Conservation (phyloP, 2,113 vertebrate species). For the Dicaeum eximium region DNA sequence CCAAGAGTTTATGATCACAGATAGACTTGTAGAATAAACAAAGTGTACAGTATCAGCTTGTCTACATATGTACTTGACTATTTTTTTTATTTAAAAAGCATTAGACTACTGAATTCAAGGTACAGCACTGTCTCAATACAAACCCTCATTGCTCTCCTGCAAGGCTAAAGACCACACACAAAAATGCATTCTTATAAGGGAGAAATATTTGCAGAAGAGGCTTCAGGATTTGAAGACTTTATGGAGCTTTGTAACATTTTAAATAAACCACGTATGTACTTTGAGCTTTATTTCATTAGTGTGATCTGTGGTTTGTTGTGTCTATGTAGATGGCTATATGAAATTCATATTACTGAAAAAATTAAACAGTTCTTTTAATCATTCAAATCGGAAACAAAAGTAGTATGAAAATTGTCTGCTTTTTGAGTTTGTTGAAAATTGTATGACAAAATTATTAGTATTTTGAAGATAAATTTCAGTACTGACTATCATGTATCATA, state of each 20-base stretch:
- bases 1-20: slow-evolving; percentile 47
- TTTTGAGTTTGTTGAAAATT: neutral
- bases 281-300: neutral
- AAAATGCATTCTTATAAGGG: neutral
- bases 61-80: neutral
- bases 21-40: slow-evolving; percentile 41
- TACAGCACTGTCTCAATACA: neutral
- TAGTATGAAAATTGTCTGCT: neutral
- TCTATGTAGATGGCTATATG: neutral
- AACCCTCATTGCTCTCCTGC: neutral
- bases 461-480: neutral
- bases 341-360: neutral
- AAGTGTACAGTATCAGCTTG: slow-evolving; percentile 9
- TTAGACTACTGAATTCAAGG: slow-evolving; percentile 11
- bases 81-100: slow-evolving; percentile 18
- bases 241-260: neutral
- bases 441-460: neutral
- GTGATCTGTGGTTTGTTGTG: neutral
- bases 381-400: neutral
- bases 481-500: neutral
- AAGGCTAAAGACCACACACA: neutral
- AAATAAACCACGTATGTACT: neutral
- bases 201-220: neutral
- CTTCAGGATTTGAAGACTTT: neutral
- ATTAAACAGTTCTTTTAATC: neutral